These are phyloP conservation scores for Tuberolachnus salignus DNA, from an alignment of 2,888 invertebrate species.

Conservation along the genomic window DNA sequence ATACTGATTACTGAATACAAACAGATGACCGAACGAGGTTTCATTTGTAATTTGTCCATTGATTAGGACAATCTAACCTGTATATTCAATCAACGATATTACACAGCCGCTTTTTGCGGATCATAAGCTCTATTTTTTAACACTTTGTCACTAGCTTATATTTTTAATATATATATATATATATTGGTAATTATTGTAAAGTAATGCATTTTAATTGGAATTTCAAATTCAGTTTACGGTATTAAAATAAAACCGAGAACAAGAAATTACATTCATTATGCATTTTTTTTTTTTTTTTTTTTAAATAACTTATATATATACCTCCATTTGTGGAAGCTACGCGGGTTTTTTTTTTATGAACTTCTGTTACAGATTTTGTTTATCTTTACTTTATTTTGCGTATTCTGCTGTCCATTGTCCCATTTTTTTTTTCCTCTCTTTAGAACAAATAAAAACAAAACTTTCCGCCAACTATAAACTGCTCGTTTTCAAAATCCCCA, in stretches of 20 bases:
- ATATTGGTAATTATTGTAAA: neutral
- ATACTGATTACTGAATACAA: no score
- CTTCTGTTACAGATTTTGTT: conserved; percentile 15
- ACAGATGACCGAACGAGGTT: no score
- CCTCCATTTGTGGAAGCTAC: neutral
- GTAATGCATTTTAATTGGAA: neutral
- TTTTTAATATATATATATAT: no score
- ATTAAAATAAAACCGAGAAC: conserved; percentile 1
- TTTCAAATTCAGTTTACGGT: conserved; percentile 2
- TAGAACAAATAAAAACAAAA: conserved; percentile 38
- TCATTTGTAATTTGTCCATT: no score
- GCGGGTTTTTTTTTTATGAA: conserved; percentile 6
- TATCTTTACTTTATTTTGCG: conserved; percentile 27
- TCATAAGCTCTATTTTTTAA: neutral
- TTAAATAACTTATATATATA: neutral
- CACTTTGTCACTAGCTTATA: neutral
- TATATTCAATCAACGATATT: no score
- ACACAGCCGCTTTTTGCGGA: no score
- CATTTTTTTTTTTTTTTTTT: conserved; percentile 16
- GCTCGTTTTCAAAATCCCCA: conserved; percentile 9
- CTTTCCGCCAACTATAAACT: conserved; percentile 10
- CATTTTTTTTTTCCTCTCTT: conserved; percentile 10
- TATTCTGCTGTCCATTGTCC: conserved; percentile 35
- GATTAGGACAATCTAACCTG: no score
- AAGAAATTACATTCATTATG: conserved; percentile 34